phyloP scores from a whole-genome alignment of 1,140 invertebrate genomes.

The Megathymus violae region DNA sequence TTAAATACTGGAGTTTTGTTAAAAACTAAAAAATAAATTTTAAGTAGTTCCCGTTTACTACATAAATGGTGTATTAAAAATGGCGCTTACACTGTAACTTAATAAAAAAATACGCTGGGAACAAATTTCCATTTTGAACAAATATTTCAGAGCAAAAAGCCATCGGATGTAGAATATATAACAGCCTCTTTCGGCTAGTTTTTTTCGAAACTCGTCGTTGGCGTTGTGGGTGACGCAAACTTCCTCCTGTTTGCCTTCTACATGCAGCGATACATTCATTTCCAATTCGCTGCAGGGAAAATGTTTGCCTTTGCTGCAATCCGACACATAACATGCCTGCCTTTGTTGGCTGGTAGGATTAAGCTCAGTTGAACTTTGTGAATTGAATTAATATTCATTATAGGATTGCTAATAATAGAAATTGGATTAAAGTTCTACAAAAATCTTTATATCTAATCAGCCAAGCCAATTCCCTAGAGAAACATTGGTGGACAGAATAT shows the following conservation, averaged over 20 bases:
- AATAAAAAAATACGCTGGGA: background rate
- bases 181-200: background rate
- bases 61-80: background rate
- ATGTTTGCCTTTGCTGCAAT: conserved; percentile 4
- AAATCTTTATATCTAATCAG: background rate
- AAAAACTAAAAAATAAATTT: background rate
- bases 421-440: background rate
- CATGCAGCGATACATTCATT: conserved; percentile 16
- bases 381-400: background rate
- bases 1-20: too few relatives aligned
- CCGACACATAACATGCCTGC: background rate
- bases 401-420: background rate
- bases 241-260: conserved; percentile 7
- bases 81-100: too few relatives aligned
- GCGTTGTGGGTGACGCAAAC: background rate
- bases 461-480: background rate
- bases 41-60: background rate
- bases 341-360: background rate
- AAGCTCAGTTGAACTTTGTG: background rate
- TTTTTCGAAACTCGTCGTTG: background rate
- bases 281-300: conserved; percentile 12
- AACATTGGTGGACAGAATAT: background rate
- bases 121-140: background rate
- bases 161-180: background rate
- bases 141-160: background rate